Evolutionary conservation across 2,888 invertebrate species (phyloP).

Genomic region (Dicyrtoma fusca): DNA sequence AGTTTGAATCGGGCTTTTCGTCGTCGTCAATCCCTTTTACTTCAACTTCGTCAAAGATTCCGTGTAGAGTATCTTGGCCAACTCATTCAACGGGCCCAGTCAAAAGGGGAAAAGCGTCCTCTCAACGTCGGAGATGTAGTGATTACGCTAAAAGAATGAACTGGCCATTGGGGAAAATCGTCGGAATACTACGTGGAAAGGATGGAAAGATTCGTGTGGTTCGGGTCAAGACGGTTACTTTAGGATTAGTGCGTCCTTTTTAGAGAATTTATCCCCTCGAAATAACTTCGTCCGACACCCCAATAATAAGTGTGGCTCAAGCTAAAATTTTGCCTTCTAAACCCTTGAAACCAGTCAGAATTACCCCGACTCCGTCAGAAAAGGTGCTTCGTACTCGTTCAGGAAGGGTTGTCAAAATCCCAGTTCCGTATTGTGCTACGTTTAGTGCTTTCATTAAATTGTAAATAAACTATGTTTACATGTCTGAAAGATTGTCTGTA

Average conservation of each 20-base stretch:
- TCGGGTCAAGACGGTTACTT: background rate
- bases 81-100: background rate
- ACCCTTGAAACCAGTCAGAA: too few species aligned
- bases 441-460: too few species aligned
- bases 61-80: background rate
- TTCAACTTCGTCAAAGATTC: background rate
- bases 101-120: background rate
- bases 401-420: too few species aligned
- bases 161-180: background rate
- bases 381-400: too few species aligned
- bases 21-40: background rate
- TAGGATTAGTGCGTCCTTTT: background rate
- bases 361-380: too few species aligned
- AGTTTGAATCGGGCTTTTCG: background rate
- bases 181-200: background rate
- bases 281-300: background rate
- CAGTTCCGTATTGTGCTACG: too few species aligned
- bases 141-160: background rate
- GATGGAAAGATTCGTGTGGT: constrained; percentile 2
- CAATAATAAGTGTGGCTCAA: too few species aligned
- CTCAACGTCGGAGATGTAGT: background rate
- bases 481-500: too few species aligned
- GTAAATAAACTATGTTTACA: too few species aligned
- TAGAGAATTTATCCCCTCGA: background rate
- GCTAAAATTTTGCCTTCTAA: too few species aligned